These are phyloP conservation scores for Coreoperca whiteheadi DNA, from an alignment of 2,113 vertebrate genomes.

Conservation along the genomic window DNA sequence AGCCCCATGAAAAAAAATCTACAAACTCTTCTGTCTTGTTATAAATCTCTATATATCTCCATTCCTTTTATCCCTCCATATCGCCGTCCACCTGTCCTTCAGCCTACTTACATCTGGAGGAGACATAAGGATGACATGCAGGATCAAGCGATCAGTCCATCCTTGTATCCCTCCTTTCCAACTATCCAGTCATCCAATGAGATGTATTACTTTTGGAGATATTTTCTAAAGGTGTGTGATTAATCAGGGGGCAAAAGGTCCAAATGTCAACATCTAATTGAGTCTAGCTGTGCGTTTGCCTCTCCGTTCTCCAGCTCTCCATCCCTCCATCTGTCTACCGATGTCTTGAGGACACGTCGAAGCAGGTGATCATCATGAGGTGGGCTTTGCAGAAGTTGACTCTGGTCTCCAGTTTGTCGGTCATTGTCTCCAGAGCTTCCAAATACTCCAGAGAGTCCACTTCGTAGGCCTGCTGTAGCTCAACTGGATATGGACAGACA, in stretches of 20 bases:
- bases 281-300: conserved; percentile 22
- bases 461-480: conserved; percentile 93
- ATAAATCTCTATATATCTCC: conserved; percentile 2
- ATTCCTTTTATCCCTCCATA: conserved; percentile 17
- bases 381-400: conserved; percentile 99
- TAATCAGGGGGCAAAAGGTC: conserved; percentile 1
- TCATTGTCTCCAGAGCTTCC: conserved; percentile 95
- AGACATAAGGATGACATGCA: conserved; percentile 19
- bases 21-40: conserved; percentile 20
- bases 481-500: conserved; percentile 83
- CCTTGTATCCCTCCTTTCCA: conserved; percentile 16
- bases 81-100: conserved; percentile 23
- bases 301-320: conserved; percentile 19
- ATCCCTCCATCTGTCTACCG: conserved; percentile 81
- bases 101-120: conserved; percentile 36
- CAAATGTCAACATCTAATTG: neutral
- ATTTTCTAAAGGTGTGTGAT: conserved; percentile 38
- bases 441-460: conserved; percentile 96
- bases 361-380: conserved; percentile 99
- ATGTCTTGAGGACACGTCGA: conserved; percentile 93
- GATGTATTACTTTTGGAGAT: conserved; percentile 15
- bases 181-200: conserved; percentile 8
- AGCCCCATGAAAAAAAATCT: conserved; percentile 5
- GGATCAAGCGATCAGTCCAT: conserved; percentile 25
- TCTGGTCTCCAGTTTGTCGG: conserved; percentile 93